Percentiles rank a stretch among this genome's conserved stretches.
These are phyloP conservation scores for Tiliqua scincoides DNA, from an alignment of 2,113 vertebrate species.

Conservation along the genomic window DNA sequence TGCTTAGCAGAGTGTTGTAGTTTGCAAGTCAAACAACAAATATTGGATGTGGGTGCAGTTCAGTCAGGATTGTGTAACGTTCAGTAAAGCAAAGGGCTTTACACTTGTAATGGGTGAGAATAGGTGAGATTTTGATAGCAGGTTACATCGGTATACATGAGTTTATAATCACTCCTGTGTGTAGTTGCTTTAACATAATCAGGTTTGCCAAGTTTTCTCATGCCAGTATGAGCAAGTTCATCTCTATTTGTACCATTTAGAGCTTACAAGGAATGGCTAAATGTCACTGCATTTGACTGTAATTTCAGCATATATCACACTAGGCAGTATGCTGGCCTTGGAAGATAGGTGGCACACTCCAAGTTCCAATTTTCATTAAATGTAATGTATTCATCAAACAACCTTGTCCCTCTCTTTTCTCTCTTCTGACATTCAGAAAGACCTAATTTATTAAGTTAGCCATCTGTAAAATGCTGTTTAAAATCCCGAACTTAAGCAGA, in stretches of 20 bases:
- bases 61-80: constrained; percentile 9
- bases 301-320: constrained; percentile 26
- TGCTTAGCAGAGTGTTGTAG: constrained; percentile 9
- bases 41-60: constrained; percentile 23
- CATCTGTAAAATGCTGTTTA: constrained; percentile 1
- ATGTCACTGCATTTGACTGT: constrained; percentile 30
- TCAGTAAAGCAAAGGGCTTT: constrained; percentile 32
- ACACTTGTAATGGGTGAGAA: background rate
- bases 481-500: constrained; percentile 36
- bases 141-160: background rate
- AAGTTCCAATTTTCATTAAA: constrained; percentile 13
- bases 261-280: constrained; percentile 33
- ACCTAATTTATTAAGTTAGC: constrained; percentile 9
- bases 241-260: constrained; percentile 34
- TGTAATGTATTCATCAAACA: constrained; percentile 40
- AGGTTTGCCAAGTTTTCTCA: constrained; percentile 45
- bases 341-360: constrained; percentile 8
- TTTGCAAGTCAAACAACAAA: constrained; percentile 37
- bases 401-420: background rate
- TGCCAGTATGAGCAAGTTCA: constrained; percentile 33
- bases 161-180: constrained; percentile 37
- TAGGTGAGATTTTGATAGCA: constrained; percentile 41
- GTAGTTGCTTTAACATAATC: constrained; percentile 26
- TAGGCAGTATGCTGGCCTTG: constrained; percentile 18
- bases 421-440: constrained; percentile 4